phyloP scores from a whole-genome alignment of 2,113 vertebrate genomes.

The Neodon shergylaensis region DNA sequence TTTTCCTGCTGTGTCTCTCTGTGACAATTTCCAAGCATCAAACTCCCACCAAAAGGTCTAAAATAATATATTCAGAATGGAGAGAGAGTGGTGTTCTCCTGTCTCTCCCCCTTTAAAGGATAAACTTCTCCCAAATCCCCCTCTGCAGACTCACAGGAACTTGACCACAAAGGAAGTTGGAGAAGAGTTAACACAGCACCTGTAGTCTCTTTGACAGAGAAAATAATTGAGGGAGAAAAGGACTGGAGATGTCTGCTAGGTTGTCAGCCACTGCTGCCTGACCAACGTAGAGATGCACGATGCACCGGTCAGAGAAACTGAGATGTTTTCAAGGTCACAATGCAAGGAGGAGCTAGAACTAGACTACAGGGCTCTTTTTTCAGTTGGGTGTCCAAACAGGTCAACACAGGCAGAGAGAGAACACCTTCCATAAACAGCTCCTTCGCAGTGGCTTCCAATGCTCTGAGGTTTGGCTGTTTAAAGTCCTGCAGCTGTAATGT shows the following conservation, averaged over 20 bases:
- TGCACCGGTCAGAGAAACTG: neutral
- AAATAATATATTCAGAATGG: neutral
- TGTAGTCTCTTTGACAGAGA: neutral
- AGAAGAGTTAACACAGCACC: neutral
- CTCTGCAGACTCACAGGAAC: neutral
- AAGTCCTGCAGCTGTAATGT: neutral
- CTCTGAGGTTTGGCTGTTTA: neutral
- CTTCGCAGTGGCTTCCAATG: neutral
- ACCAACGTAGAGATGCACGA: neutral
- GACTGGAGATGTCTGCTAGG: neutral
- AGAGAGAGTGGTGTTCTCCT: neutral
- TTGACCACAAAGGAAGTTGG: neutral
- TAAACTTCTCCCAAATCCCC: neutral
- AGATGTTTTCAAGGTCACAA: neutral
- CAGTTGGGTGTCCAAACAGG: neutral
- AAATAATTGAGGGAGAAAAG: neutral
- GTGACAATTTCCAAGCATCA: neutral
- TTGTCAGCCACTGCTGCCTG: neutral
- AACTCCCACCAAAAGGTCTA: neutral
- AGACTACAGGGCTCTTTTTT: conserved; percentile 17
- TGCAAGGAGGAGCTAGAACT: neutral
- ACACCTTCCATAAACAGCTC: neutral
- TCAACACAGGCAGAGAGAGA: neutral
- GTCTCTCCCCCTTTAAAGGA: neutral
- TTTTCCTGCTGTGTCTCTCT: neutral